phyloP scores from a whole-genome alignment of 2,888 invertebrate genomes.

The Hyposoter didymator region DNA sequence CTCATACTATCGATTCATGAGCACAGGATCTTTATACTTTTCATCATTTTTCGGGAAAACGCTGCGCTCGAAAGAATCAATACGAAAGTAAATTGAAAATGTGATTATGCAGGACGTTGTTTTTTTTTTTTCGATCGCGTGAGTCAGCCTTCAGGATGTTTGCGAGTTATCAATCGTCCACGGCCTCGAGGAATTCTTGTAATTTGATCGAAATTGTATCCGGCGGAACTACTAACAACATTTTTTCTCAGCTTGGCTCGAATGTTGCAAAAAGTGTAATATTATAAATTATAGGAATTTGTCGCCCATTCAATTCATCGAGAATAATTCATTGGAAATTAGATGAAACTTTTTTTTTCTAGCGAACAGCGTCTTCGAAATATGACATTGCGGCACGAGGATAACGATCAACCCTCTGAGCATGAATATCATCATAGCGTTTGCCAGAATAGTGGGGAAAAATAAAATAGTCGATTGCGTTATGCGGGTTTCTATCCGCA shows the following conservation, averaged over 20 bases:
- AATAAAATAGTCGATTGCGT: constrained; percentile 54
- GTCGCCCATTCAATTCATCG: not conserved
- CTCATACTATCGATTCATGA: not conserved
- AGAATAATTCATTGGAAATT: not conserved
- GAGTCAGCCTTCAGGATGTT: not conserved
- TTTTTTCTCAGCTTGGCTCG: not conserved
- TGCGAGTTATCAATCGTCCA: not conserved
- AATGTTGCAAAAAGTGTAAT: not conserved
- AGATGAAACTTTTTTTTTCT: not conserved
- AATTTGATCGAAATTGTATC: constrained; percentile 7
- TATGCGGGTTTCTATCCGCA: constrained; percentile 56
- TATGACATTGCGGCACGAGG: not conserved
- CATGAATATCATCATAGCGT: constrained; percentile 16
- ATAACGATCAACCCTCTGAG: constrained; percentile 39
- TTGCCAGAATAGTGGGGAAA: constrained; percentile 18
- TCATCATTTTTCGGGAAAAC: not conserved
- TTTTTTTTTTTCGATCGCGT: not conserved
- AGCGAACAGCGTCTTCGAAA: not conserved
- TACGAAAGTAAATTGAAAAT: not conserved
- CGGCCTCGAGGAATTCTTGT: constrained; percentile 15
- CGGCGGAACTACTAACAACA: not conserved
- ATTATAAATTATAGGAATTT: not conserved
- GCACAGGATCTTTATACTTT: not conserved
- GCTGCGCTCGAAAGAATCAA: not conserved
- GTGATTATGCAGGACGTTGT: not conserved